These are phyloP conservation scores for Troilus luridus DNA, from an alignment of 2,888 invertebrate genomes.

Conservation along the genomic window DNA sequence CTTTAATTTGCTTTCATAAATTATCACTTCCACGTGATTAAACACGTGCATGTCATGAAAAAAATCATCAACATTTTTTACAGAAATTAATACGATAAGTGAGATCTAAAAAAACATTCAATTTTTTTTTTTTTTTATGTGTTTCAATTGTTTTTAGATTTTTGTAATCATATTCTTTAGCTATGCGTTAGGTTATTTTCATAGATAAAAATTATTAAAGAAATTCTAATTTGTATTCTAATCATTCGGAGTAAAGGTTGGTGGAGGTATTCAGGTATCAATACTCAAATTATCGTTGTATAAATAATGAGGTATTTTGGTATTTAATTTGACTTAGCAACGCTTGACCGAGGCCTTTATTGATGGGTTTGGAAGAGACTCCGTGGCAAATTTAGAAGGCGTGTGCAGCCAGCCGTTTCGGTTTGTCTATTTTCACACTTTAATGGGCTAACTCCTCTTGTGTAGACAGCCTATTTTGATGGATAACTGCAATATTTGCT, in stretches of 20 bases:
- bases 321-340: neutral
- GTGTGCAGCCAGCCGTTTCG: slow-evolving; percentile 22
- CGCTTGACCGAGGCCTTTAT: neutral
- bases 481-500: neutral
- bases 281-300: neutral
- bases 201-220: no score
- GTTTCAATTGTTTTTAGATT: no score
- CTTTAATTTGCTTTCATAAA: no score
- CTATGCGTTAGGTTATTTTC: no score
- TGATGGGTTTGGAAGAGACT: neutral
- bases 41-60: no score
- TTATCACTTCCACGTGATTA: no score
- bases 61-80: no score
- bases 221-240: neutral
- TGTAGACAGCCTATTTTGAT: neutral
- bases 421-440: neutral
- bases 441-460: neutral
- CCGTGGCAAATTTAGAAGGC: slow-evolving; percentile 18
- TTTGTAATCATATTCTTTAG: no score
- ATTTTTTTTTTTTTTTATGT: no score
- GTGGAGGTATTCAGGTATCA: neutral
- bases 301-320: neutral
- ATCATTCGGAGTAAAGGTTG: neutral
- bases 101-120: no score
- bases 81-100: no score